Evolutionary conservation across 2,113 vertebrate species (phyloP).

Genomic region (Bombycilla garrulus): DNA sequence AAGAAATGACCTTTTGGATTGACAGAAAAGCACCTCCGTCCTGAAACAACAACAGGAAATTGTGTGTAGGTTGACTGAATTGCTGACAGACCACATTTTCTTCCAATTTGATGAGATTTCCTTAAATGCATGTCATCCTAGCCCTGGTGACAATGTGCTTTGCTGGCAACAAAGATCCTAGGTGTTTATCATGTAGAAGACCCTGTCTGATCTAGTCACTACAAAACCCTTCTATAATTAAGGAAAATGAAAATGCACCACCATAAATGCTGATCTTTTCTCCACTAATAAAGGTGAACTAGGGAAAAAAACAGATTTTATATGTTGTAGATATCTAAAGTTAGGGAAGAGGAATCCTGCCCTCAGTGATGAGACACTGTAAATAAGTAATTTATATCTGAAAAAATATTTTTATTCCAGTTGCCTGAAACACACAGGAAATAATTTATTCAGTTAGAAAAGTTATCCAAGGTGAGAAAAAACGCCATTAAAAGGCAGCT

Average conservation of each 20-base stretch:
- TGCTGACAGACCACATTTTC: not conserved
- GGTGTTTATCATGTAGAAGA: not conserved
- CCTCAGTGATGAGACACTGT: not conserved
- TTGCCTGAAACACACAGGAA: not conserved
- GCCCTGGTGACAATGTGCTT: not conserved
- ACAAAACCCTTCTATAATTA: not conserved
- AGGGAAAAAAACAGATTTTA: not conserved
- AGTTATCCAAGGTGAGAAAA: not conserved
- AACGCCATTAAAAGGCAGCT: not conserved
- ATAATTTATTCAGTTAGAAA: not conserved
- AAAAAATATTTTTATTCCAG: not conserved
- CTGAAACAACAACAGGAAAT: not conserved
- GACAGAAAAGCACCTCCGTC: not conserved
- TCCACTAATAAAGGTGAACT: not conserved
- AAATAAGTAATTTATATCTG: not conserved
- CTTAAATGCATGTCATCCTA: not conserved
- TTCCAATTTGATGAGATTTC: not conserved
- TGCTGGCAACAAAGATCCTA: not conserved
- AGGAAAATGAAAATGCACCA: not conserved
- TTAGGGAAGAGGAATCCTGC: not conserved
- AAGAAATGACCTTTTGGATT: not conserved
- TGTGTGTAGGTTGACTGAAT: not conserved
- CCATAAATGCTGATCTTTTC: not conserved
- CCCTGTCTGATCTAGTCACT: not conserved
- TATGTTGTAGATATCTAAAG: not conserved